A percentile compares a stretch with the other conserved stretches of the same genome.
These are phyloP conservation scores for Frankliniella intonsa DNA, from an alignment of 2,888 invertebrate genomes.

Conservation along the genomic window DNA sequence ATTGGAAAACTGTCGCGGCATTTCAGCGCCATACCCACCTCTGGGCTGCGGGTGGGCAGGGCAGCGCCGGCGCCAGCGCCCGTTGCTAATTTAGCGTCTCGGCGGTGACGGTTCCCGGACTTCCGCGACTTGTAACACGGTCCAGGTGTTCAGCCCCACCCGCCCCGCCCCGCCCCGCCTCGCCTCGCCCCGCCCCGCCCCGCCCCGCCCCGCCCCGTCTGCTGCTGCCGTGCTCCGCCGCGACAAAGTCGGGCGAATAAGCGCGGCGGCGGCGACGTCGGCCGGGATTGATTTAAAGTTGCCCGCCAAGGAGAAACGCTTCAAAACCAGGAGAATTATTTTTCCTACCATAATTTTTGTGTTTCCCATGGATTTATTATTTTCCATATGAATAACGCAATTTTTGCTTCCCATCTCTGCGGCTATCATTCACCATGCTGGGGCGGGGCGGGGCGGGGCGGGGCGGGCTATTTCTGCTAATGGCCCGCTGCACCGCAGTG, in stretches of 20 bases:
- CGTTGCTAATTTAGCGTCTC: not conserved
- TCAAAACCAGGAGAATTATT: too few species aligned
- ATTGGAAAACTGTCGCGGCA: conserved; percentile 1
- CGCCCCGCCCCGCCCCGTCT: not conserved
- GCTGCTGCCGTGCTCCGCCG: not conserved
- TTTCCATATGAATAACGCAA: too few species aligned
- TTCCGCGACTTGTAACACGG: not conserved
- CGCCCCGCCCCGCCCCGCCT: not conserved
- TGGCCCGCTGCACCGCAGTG: not conserved
- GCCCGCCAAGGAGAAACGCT: not conserved
- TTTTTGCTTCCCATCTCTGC: too few species aligned
- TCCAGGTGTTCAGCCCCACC: not conserved
- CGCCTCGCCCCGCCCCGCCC: not conserved
- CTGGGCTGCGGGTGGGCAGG: not conserved
- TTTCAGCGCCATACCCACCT: not conserved
- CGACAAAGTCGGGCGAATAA: not conserved
- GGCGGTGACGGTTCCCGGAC: not conserved
- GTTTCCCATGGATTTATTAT: too few species aligned
- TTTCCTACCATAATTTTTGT: too few species aligned
- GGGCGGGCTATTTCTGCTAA: not conserved
- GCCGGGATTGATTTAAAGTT: not conserved
- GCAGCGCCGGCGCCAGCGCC: not conserved
- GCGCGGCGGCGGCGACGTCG: not conserved
- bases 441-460: too few species aligned
- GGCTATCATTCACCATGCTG: too few species aligned